Percentiles rank a stretch among this genome's conserved stretches.
phyloP scores from a whole-genome alignment of 2,113 vertebrate species.

The Centrocercus urophasianus region DNA sequence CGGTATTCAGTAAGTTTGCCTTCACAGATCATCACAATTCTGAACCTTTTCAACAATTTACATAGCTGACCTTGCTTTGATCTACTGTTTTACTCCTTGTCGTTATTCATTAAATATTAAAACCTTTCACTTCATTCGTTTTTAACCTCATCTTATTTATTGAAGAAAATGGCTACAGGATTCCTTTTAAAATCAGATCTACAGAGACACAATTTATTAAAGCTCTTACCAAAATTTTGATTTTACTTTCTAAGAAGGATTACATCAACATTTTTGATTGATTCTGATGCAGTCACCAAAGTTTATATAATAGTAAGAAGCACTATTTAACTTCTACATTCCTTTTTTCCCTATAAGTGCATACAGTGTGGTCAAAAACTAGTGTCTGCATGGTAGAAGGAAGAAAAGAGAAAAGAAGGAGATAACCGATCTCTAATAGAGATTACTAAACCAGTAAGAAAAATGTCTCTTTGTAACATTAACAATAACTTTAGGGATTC shows the following conservation, averaged over 20 bases:
- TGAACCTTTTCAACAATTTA: neutral
- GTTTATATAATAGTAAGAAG: neutral
- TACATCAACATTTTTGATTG: neutral
- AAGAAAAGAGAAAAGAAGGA: neutral
- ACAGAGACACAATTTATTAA: neutral
- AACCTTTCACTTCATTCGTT: accelerated
- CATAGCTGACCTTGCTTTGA: neutral
- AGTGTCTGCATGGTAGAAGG: neutral
- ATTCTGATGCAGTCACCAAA: neutral
- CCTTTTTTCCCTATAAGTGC: neutral
- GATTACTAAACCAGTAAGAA: neutral
- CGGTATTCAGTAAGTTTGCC: neutral
- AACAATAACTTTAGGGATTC: neutral
- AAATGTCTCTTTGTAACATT: neutral
- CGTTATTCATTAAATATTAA: neutral
- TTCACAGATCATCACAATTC: neutral
- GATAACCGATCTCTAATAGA: neutral
- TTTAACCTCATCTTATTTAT: accelerated
- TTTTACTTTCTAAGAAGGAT: neutral
- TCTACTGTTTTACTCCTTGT: neutral
- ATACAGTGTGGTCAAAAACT: neutral
- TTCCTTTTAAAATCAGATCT: neutral
- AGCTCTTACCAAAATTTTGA: neutral
- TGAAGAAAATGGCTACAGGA: neutral
- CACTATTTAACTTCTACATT: neutral